Base-by-base conservation (phyloP, 2,113 vertebrate genomes). In the Ptychochromis oligacanthus region DNA sequence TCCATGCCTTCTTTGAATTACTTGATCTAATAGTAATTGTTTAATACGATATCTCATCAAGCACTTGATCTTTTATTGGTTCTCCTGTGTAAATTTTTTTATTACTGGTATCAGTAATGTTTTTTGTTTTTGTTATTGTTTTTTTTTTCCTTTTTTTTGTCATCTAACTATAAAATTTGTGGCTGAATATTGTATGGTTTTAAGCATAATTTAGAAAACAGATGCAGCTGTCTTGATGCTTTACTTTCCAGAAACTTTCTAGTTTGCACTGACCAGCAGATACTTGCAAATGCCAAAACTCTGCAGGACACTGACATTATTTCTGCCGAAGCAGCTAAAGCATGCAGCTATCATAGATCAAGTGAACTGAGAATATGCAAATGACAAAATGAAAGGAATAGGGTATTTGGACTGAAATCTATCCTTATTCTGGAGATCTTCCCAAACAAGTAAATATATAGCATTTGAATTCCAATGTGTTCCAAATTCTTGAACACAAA, bases 231-330 rank as follows among this genome's bases (percentile, higher is more conserved):
- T 58, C 55, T 84, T 77, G 40, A 31, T 26, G 5, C 22, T 58
- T 36, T 31, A 22, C 11, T 17, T 80, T 57, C 10, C 12, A 75
- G n/a, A n/a, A n/a, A n/a, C n/a, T n/a, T n/a, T n/a, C n/a, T 46
- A 60, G 26, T 87, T 79, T 86, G 31, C 34, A 54, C 14, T 13
- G 74, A 87, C 49, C 88, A 84, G 31, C 15, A 84, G 76, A 83
- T 79, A 78, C 52, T 80, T 75, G 54, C 46, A 91, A 83, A 89
- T 87, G 79, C 81, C 87, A 88, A 54, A 60, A 77, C 86, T 91
- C 85, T 79, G 24, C 80, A 70, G 77, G 76, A 89, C 59, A 60
- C 81, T 43, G 78, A 85, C 17, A 76, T 84, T 87, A 82, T 85
- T 84, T 38, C 72, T 20, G 52, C 46, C 28, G 20, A 83, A 79